These are phyloP conservation scores for Hippasteria phrygiana DNA, from an alignment of 53 echinoderm and acorn worm genomes.

Conservation along the genomic window DNA sequence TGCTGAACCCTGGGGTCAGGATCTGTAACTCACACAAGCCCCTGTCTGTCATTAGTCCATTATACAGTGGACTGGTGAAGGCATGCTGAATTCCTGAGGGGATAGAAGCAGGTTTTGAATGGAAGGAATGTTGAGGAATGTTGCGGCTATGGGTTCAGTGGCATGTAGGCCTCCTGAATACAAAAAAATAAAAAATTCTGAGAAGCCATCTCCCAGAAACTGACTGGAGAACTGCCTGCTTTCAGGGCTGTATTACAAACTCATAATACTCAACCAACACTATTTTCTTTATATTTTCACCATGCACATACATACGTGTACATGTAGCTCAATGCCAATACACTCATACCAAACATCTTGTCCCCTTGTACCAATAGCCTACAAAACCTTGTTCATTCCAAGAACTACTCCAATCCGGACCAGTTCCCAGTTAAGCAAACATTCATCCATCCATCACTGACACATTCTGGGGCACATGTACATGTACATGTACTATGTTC, in stretches of 20 bases:
- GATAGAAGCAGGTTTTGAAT: slow-evolving; percentile 4
- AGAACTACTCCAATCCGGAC: no score
- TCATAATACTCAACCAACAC: no score
- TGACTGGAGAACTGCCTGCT: no score
- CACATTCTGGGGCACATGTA: background rate
- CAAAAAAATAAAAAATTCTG: no score
- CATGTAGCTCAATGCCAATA: background rate
- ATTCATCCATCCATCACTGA: no score
- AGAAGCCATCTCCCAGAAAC: no score
- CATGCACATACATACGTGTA: background rate
- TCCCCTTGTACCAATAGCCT: no score
- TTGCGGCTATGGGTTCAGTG: background rate
- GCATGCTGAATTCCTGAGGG: background rate
- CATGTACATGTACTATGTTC: slow-evolving; percentile 8
- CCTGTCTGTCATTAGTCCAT: slow-evolving; percentile 43
- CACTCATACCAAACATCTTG: background rate
- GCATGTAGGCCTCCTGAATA: background rate
- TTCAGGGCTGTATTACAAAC: no score
- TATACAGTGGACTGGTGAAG: background rate
- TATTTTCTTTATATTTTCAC: background rate
- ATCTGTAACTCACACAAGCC: background rate
- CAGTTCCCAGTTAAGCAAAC: no score
- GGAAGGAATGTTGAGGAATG: background rate
- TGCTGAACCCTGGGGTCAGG: slow-evolving; percentile 20
- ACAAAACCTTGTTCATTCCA: no score